Base-by-base conservation (phyloP, 2,888 invertebrate species). In the Drosophila macrospina region DNA sequence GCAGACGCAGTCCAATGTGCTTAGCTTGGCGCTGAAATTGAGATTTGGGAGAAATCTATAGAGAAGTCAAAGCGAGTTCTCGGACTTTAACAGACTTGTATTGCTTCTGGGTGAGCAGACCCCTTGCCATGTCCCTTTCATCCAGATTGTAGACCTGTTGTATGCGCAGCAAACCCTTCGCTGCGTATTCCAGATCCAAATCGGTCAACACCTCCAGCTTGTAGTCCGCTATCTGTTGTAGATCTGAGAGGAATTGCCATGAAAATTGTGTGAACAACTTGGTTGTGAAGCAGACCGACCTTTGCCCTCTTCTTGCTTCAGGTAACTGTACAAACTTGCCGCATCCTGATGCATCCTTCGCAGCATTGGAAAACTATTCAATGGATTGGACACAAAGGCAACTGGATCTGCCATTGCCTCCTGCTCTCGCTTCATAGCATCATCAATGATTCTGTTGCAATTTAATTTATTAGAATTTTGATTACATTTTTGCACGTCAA, bases 91-190 rank as follows among this genome's bases (percentile, higher is more conserved):
- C 80, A 56, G 86, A 94, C 94, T 95, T 95, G 90, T 96, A 96
- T 85, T 95, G 94, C 13, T 96, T 94, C 0, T 96, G 96, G 77
- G 96, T 95, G 30, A 98, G 93, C 81, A 95, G 94, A 3, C 99
- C 99, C 55, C 94, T 92, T 0, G 96, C 96, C 75, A 99, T 94
- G 36, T 97, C 96, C 0, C 94, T 93, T 0, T 97, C 96, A 57
- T 97, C 95, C 42, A 98, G 93, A 67, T 95, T 94, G 91, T 98
- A 98, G 0, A 97, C 97, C 78, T 96, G 95, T 91, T 99, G 98
- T 1, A 99, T 93, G 34, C 98, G 94, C 64, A 97, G 95, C 54
- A 99, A 93, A 0, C 98, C 98, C 45, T 95, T 95, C 4, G 98
- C 98, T 5, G 98, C 98, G 0, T 98, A 98, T 71, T 95, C 95